These are phyloP conservation scores for Molossus molossus DNA, from an alignment of 2,797 vertebrate species.

Conservation along the genomic window DNA sequence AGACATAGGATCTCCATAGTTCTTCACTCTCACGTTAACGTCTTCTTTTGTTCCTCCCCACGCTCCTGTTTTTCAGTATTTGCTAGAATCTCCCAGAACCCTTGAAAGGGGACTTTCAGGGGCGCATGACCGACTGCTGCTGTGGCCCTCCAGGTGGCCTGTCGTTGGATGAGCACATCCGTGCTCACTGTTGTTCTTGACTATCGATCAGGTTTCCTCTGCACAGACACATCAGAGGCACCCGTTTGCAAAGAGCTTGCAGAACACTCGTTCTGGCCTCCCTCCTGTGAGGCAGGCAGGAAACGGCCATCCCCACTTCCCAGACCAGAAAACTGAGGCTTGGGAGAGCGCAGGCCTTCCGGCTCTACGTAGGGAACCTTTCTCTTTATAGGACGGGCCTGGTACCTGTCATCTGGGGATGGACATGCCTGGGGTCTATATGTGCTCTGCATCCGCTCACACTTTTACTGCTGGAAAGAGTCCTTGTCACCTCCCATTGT, in stretches of 20 bases:
- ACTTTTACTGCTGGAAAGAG: slow-evolving; percentile 80
- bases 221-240: neutral
- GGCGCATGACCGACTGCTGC: neutral
- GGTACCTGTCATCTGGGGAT: neutral
- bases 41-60: neutral
- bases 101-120: neutral
- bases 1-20: neutral
- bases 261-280: neutral
- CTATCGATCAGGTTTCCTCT: neutral
- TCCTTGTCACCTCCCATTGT: slow-evolving; percentile 81
- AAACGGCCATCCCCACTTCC: neutral
- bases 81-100: neutral
- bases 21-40: neutral
- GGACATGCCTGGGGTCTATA: slow-evolving; percentile 70
- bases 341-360: neutral
- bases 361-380: neutral
- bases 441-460: slow-evolving; percentile 69
- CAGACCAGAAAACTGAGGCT: neutral
- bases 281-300: neutral
- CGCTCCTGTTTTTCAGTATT: neutral
- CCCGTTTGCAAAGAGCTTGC: neutral
- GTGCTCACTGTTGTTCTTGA: neutral
- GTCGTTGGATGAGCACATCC: neutral
- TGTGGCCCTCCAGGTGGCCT: neutral
- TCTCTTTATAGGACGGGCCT: neutral